Percentiles rank a stretch among this genome's conserved stretches.
phyloP scores from a whole-genome alignment of 2,797 vertebrate species.

The Crax fasciolata region DNA sequence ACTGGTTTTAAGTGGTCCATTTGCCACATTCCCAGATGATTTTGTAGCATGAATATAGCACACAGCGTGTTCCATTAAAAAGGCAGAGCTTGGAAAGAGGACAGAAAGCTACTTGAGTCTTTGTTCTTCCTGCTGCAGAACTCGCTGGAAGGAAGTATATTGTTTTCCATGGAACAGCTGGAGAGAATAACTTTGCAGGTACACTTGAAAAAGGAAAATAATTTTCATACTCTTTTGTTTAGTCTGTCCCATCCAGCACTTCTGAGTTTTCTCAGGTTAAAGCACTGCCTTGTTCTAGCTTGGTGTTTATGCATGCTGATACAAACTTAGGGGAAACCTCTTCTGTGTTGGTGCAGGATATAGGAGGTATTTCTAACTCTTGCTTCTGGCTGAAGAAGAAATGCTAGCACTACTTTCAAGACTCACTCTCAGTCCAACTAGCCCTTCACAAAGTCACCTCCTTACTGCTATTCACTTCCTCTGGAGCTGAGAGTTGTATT shows the following conservation, averaged over 20 bases:
- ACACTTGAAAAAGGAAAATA: background rate
- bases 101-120: background rate
- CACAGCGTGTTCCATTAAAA: fast-evolving
- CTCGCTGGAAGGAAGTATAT: background rate
- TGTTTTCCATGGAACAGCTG: background rate
- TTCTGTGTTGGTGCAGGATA: background rate
- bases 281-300: background rate
- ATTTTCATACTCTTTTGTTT: background rate
- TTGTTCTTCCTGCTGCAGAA: background rate
- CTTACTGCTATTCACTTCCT: background rate
- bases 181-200: background rate
- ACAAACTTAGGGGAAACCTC: background rate
- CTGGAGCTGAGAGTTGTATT: background rate
- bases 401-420: background rate
- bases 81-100: background rate
- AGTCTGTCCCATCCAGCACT: background rate
- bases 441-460: background rate
- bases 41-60: background rate
- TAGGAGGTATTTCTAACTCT: background rate
- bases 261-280: background rate
- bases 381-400: background rate
- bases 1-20: background rate
- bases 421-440: background rate
- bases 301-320: background rate
- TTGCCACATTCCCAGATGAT: background rate